A percentile compares a stretch with the other conserved stretches of the same genome.
These are phyloP conservation scores for Holocentrus rufus DNA, from an alignment of 2,797 vertebrate genomes.

Conservation along the genomic window DNA sequence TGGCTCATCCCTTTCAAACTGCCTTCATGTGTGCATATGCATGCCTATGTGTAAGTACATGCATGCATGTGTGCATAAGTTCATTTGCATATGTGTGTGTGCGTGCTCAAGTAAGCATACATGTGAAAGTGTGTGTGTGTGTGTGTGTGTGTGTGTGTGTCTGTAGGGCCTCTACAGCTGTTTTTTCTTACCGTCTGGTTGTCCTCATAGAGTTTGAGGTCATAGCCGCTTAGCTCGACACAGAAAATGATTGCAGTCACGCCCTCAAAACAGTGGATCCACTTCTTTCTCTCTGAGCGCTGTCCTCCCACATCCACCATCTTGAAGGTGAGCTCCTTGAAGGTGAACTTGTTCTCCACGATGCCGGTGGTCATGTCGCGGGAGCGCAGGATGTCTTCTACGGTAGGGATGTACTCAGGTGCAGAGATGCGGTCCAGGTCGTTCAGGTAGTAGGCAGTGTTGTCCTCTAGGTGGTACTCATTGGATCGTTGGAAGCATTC, in stretches of 20 bases:
- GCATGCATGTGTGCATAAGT: background rate
- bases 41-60: background rate
- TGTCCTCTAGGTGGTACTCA: constrained; percentile 99
- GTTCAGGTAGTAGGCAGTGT: constrained; percentile 99
- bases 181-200: constrained; percentile 95
- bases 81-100: background rate
- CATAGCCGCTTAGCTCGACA: constrained; percentile 98
- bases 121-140: background rate
- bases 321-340: constrained; percentile 99
- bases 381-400: constrained; percentile 98
- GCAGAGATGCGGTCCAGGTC: constrained; percentile 97
- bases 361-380: constrained; percentile 99
- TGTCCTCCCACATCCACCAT: constrained; percentile 99
- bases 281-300: constrained; percentile 98
- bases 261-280: constrained; percentile 99
- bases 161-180: background rate
- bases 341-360: constrained; percentile 99
- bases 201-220: constrained; percentile 98
- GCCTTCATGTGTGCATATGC: background rate
- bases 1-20: no score
- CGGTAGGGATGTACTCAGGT: constrained; percentile 93
- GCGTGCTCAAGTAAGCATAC: background rate
- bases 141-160: constrained; percentile 1
- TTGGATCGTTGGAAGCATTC: constrained; percentile 97
- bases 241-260: constrained; percentile 99